Percentiles rank a stretch among this genome's conserved stretches.
Conservation (phyloP, 2,113 vertebrate species). For the Spilogale gracilis region DNA sequence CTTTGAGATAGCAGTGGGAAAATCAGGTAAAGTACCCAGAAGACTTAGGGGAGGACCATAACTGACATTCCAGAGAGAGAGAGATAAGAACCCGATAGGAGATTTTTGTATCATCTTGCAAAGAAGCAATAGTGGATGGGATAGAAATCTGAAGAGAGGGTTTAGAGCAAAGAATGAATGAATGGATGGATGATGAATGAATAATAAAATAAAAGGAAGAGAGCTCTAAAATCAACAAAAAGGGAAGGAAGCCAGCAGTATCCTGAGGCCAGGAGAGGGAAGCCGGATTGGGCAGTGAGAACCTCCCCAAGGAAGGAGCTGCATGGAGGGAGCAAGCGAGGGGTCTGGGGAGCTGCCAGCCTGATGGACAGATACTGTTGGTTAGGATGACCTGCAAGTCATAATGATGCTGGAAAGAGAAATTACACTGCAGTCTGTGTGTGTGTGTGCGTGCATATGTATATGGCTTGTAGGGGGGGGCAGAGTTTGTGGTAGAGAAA, state of each 20-base stretch:
- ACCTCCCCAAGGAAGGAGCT: too few species aligned
- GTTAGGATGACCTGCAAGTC: not conserved
- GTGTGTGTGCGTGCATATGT: not conserved
- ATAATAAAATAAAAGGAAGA: not conserved
- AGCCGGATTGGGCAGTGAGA: not conserved
- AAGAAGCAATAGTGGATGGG: not conserved
- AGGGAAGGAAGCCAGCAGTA: not conserved
- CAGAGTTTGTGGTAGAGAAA: not conserved
- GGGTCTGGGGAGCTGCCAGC: not conserved
- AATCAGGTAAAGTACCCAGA: not conserved
- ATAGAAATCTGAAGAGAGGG: not conserved
- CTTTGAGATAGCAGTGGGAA: not conserved
- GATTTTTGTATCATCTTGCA: not conserved
- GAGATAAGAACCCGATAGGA: not conserved
- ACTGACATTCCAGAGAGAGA: not conserved
- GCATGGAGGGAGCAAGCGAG: fast-evolving
- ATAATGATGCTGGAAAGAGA: not conserved
- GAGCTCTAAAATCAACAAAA: not conserved
- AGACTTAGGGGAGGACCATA: not conserved
- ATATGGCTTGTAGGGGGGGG: fast-evolving
- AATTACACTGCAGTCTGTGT: not conserved
- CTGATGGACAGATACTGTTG: not conserved
- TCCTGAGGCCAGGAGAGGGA: not conserved
- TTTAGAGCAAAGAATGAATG: not conserved
- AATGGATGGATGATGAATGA: not conserved